Conservation (phyloP, 2,888 invertebrate genomes). For the Rhimphoctona megacephalus region DNA sequence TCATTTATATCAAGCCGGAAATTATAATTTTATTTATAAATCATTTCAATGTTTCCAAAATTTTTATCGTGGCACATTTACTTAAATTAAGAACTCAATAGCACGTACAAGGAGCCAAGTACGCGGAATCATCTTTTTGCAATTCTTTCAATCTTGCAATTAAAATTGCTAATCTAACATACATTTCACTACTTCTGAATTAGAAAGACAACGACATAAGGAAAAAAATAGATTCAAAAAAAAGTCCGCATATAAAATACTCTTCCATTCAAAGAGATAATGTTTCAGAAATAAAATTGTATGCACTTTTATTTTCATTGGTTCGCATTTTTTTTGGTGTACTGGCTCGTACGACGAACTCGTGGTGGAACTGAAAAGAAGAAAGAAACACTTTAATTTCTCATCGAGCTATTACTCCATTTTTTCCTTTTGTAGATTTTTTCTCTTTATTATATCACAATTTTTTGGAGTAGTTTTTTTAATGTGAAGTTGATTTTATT, state of each 20-base stretch:
- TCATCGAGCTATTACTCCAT: background rate
- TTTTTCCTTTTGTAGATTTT: background rate
- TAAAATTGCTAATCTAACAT: too few relatives aligned
- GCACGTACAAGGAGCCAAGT: background rate
- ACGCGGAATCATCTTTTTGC: background rate
- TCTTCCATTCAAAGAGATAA: background rate
- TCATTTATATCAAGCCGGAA: background rate
- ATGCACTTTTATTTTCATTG: background rate
- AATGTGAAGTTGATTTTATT: background rate
- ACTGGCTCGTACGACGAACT: conserved; percentile 20
- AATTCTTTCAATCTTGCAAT: background rate
- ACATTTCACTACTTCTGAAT: background rate
- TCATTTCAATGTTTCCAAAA: background rate
- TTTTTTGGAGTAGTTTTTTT: background rate
- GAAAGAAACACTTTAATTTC: background rate
- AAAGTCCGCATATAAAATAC: background rate
- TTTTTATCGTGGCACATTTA: background rate
- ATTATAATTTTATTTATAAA: background rate
- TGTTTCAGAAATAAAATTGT: background rate
- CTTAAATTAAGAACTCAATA: background rate
- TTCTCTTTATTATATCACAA: background rate
- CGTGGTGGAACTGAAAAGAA: conserved; percentile 5
- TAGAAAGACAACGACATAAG: background rate
- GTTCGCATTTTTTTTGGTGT: background rate
- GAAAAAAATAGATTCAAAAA: background rate